These are phyloP conservation scores for Tympanuchus pallidicinctus DNA, from an alignment of 2,113 vertebrate species.

Conservation along the genomic window DNA sequence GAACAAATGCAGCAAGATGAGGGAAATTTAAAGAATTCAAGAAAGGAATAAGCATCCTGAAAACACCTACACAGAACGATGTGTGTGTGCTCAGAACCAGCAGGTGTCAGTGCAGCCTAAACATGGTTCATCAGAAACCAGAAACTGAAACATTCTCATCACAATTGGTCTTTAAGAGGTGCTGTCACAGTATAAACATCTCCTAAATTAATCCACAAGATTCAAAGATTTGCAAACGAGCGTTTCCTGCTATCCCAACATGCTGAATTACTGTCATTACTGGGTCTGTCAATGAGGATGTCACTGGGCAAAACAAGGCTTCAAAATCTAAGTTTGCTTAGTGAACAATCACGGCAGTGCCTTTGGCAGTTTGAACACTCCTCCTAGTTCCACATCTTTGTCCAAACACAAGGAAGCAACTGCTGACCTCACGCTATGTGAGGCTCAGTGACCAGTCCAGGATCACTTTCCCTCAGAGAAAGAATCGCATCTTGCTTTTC, in stretches of 20 bases:
- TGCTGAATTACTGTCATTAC: neutral
- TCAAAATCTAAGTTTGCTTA: neutral
- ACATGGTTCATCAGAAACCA: rapidly evolving
- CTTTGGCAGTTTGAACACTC: neutral
- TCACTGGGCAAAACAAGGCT: neutral
- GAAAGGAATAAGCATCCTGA: rapidly evolving
- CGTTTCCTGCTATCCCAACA: neutral
- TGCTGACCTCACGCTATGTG: neutral
- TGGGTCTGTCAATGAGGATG: neutral
- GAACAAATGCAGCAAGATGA: neutral
- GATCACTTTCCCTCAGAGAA: neutral
- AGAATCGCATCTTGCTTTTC: neutral
- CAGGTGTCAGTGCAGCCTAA: neutral
- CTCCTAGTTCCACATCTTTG: neutral
- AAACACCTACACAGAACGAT: rapidly evolving
- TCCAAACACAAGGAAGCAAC: neutral
- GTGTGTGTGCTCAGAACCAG: neutral
- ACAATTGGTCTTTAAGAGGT: neutral
- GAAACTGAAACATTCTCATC: rapidly evolving
- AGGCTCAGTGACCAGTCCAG: neutral
- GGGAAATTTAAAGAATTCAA: neutral
- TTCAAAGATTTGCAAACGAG: rapidly evolving
- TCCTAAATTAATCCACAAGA: rapidly evolving
- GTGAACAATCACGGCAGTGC: too few relatives aligned
- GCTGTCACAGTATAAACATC: rapidly evolving